These are phyloP conservation scores for Clavelina lepadiformis DNA, from an alignment of 23 tunicate genomes.

Conservation along the genomic window DNA sequence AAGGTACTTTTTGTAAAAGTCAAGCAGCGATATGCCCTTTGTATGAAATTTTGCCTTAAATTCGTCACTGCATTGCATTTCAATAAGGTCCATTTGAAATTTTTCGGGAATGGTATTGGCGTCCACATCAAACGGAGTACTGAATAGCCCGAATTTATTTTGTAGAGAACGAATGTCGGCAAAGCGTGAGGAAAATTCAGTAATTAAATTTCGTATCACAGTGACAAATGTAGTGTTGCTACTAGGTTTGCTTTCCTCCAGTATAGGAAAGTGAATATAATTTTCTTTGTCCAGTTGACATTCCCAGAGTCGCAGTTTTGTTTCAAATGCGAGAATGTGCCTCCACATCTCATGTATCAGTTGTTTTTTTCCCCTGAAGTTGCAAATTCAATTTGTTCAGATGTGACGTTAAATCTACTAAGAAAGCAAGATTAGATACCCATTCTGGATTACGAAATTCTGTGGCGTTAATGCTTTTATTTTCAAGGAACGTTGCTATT, in stretches of 20 bases:
- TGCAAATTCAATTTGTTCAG: conserved; percentile 68
- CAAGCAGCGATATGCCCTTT: conserved; percentile 26
- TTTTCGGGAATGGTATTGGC: conserved; percentile 26
- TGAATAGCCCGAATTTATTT: conserved; percentile 48
- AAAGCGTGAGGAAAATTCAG: conserved; percentile 51
- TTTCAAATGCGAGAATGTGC: conserved; percentile 48
- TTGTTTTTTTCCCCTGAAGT: conserved; percentile 57
- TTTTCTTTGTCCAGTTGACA: conserved; percentile 45
- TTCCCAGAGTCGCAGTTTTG: conserved; percentile 78
- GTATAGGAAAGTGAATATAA: conserved; percentile 56
- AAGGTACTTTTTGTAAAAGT: conserved; percentile 15
- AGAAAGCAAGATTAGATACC: conserved; percentile 56
- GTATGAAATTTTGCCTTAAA: conserved; percentile 31
- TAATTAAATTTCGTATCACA: conserved; percentile 45
- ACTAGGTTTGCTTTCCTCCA: conserved; percentile 30
- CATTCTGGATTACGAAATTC: conserved; percentile 62
- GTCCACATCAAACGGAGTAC: conserved; percentile 61
- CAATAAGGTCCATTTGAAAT: conserved; percentile 65
- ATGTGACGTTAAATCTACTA: conserved; percentile 61
- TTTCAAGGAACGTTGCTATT: conserved; percentile 41
- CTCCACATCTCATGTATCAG: conserved; percentile 78
- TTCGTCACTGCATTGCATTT: conserved; percentile 48
- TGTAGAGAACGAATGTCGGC: conserved; percentile 51
- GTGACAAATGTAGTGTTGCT: conserved; percentile 37
- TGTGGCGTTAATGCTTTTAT: conserved; percentile 8